Percentiles rank a stretch among this genome's conserved stretches.
Evolutionary conservation across 2,888 invertebrate genomes (phyloP).

Genomic region (Noctua janthina): DNA sequence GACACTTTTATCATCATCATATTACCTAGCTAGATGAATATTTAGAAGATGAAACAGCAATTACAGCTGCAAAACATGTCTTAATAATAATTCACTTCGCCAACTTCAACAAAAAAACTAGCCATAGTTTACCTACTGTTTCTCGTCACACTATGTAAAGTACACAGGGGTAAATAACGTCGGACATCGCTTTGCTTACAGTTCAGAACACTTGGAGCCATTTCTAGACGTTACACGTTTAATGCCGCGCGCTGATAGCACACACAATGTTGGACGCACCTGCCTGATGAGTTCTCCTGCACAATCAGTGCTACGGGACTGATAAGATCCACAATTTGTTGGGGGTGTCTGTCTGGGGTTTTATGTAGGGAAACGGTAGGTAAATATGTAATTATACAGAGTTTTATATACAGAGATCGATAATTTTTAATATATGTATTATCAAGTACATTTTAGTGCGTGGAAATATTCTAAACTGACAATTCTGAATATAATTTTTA

Average conservation of each 20-base stretch:
- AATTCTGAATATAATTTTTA: too few relatives aligned
- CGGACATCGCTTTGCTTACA: constrained; percentile 65
- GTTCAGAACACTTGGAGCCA: constrained; percentile 60
- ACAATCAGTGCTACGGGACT: constrained; percentile 25
- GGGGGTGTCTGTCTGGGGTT: neutral
- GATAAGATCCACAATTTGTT: constrained; percentile 11
- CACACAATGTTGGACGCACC: constrained; percentile 49
- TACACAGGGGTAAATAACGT: constrained; percentile 56
- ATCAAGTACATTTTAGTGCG: neutral
- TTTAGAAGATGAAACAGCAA: neutral
- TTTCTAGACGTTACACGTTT: constrained; percentile 65
- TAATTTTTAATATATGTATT: neutral
- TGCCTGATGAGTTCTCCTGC: constrained; percentile 41
- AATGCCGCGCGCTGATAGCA: constrained; percentile 48
- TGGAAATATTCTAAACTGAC: neutral
- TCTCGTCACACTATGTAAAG: neutral
- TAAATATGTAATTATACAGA: neutral
- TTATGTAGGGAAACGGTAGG: neutral
- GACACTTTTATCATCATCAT: neutral
- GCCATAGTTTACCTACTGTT: constrained; percentile 30
- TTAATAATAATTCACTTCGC: neutral
- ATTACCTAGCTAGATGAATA: neutral
- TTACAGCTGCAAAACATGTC: neutral
- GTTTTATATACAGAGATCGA: neutral
- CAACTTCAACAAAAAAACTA: constrained; percentile 1